Conservation (phyloP, 2,113 vertebrate species). For the Porphyrio hochstetteri region DNA sequence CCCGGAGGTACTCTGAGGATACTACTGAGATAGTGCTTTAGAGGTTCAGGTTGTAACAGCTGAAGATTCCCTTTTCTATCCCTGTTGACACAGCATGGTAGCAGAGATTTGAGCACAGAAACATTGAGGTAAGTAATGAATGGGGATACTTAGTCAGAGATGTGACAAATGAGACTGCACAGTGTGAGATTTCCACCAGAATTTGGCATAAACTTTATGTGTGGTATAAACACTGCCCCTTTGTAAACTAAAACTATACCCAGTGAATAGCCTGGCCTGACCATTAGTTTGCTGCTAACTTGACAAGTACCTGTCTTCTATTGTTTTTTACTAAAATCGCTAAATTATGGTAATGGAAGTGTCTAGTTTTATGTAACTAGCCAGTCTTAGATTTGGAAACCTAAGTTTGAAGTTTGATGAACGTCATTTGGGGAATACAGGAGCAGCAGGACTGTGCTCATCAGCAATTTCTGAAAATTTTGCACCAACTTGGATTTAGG, state of each 20-base stretch:
- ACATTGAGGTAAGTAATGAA: fast-evolving
- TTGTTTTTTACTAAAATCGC: neutral
- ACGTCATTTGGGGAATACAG: neutral
- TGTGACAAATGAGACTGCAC: neutral
- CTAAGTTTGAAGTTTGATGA: neutral
- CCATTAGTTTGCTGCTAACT: neutral
- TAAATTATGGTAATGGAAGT: neutral
- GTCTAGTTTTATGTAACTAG: neutral
- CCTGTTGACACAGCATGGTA: neutral
- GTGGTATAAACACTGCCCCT: neutral
- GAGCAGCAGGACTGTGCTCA: neutral
- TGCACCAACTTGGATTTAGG: neutral
- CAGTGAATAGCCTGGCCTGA: neutral
- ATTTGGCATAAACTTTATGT: neutral
- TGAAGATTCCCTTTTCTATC: neutral
- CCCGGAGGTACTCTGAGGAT: neutral
- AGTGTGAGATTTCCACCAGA: neutral
- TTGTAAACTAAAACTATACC: neutral
- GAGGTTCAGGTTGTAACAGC: neutral
- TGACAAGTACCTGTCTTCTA: neutral
- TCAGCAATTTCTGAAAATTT: neutral
- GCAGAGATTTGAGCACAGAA: neutral
- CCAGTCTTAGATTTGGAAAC: neutral
- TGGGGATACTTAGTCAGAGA: neutral
- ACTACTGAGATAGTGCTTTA: neutral